These are phyloP conservation scores for Drosophila paucipuncta DNA, from an alignment of 2,888 invertebrate species.

Conservation along the genomic window DNA sequence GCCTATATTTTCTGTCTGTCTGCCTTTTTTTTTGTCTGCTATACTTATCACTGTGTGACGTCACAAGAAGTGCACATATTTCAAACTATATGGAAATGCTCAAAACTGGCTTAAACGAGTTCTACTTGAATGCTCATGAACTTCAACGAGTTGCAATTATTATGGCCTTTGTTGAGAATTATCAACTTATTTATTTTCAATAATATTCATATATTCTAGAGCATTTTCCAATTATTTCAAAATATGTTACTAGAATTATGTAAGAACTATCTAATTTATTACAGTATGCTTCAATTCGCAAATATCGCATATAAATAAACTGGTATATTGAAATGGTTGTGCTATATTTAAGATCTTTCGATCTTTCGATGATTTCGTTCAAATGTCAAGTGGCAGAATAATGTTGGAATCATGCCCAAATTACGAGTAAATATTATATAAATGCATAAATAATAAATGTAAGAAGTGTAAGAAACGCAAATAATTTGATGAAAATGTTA, in stretches of 20 bases:
- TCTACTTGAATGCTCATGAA: constrained; percentile 18
- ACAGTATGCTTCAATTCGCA: not conserved
- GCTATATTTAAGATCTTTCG: constrained; percentile 61
- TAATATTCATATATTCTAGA: not conserved
- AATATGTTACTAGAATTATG: constrained; percentile 6
- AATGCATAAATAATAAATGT: constrained; percentile 57
- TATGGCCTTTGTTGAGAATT: constrained; percentile 7
- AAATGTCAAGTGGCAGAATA: constrained; percentile 73
- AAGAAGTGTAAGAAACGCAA: constrained; percentile 44
- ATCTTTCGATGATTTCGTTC: constrained; percentile 47
- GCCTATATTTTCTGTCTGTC: not conserved
- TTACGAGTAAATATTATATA: constrained; percentile 38
- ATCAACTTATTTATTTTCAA: not conserved
- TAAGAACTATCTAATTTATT: constrained; percentile 12
- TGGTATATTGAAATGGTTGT: constrained; percentile 30
- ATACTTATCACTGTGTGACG: constrained; percentile 47
- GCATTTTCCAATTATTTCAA: not conserved
- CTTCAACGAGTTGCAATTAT: constrained; percentile 11
- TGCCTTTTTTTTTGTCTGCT: not conserved
- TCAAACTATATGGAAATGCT: constrained; percentile 39
- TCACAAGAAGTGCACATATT: constrained; percentile 32
- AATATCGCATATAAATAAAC: not conserved
- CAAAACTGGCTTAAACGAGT: constrained; percentile 51
- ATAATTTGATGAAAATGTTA: constrained; percentile 34
- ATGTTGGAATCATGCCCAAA: constrained; percentile 74